Evolutionary conservation across 2,797 vertebrate genomes (phyloP).

Genomic region (Hozukius guyotensis): DNA sequence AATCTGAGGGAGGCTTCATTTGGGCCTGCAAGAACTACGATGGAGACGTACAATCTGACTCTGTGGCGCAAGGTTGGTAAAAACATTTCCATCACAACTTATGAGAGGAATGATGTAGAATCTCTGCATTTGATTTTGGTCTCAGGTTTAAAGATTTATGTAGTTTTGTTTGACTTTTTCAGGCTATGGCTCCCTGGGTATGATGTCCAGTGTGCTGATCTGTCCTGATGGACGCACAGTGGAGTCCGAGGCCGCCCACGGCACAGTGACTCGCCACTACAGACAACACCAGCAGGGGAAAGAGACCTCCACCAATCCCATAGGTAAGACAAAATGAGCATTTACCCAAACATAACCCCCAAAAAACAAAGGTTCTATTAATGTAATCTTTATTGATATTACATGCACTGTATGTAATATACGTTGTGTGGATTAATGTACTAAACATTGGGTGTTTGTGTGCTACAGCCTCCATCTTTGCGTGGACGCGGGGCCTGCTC

Average conservation of each 20-base stretch:
- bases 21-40: slow-evolving; percentile 99
- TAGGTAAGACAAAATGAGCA: slow-evolving; percentile 81
- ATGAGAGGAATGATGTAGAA: not conserved
- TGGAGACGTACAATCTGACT: slow-evolving; percentile 97
- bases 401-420: not conserved
- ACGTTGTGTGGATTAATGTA: not conserved
- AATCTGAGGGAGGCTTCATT: slow-evolving; percentile 98
- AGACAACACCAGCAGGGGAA: slow-evolving; percentile 96
- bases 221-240: slow-evolving; percentile 97
- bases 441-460: not conserved
- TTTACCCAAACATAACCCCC: not conserved
- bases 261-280: slow-evolving; percentile 96
- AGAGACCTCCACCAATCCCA: slow-evolving; percentile 98
- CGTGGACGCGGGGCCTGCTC: slow-evolving; percentile 94
- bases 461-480: slow-evolving; percentile 93
- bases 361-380: not conserved
- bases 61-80: slow-evolving; percentile 92
- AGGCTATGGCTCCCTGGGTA: slow-evolving; percentile 98
- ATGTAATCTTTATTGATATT: not conserved
- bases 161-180: not conserved
- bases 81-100: not conserved
- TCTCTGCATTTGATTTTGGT: too few species aligned
- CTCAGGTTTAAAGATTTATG: not conserved
- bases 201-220: slow-evolving; percentile 98
- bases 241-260: slow-evolving; percentile 96